A percentile compares a stretch with the other conserved stretches of the same genome.
These are phyloP conservation scores for Eumerus sabulonum DNA, from an alignment of 2,888 invertebrate species.

Conservation along the genomic window DNA sequence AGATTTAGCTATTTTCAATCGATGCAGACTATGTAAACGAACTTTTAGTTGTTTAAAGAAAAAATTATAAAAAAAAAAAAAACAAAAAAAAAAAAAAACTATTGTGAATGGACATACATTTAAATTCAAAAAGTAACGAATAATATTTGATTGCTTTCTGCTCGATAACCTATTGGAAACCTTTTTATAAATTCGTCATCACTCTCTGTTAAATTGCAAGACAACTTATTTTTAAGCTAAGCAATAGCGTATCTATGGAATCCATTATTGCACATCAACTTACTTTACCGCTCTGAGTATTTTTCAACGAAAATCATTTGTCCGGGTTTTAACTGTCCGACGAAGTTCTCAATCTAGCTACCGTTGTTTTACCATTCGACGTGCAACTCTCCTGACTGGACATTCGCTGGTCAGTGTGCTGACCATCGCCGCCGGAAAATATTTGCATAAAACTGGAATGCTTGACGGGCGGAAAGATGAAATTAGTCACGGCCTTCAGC, in stretches of 20 bases:
- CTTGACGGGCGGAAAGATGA: conserved; percentile 77
- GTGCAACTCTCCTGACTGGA: conserved; percentile 36
- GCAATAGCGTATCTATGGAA: conserved; percentile 26
- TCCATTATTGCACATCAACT: conserved; percentile 13
- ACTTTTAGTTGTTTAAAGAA: neutral
- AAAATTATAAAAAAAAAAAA: too few species aligned
- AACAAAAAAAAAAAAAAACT: too few species aligned
- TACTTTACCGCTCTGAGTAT: conserved; percentile 51
- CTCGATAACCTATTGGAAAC: too few species aligned
- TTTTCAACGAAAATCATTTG: conserved; percentile 9
- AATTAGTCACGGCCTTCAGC: conserved; percentile 78
- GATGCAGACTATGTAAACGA: neutral
- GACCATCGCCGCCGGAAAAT: conserved; percentile 72
- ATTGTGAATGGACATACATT: too few species aligned
- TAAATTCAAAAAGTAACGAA: too few species aligned
- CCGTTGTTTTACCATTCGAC: conserved; percentile 38
- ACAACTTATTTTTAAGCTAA: conserved; percentile 7
- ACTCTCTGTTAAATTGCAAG: too few species aligned
- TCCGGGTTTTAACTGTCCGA: conserved; percentile 54
- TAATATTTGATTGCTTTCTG: too few species aligned
- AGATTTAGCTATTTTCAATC: too few species aligned
- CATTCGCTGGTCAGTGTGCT: conserved; percentile 40
- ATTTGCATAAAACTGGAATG: conserved; percentile 78
- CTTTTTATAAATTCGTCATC: too few species aligned
- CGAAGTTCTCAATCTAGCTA: conserved; percentile 21